Base-by-base conservation (phyloP, 2,113 vertebrate species). In the Peromyscus leucopus region DNA sequence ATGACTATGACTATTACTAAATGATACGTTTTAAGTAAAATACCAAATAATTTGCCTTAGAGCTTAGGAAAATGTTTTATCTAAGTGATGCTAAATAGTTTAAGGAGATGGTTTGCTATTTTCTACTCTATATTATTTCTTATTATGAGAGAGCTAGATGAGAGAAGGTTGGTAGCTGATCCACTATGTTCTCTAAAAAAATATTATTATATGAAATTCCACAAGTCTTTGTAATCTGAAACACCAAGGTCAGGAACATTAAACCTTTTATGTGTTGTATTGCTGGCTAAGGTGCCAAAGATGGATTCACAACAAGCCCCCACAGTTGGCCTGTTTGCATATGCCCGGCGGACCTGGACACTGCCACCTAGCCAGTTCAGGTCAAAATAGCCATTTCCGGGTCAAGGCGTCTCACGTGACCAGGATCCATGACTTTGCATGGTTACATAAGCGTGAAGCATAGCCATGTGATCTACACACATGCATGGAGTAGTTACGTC, bases 171-270 rank as follows among this genome's bases (percentile, higher is more conserved):
- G 31, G 7, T 65, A 84, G 39, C 33, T 82, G 16, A 28, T 36
- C 19, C 4, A 57, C 0, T 90, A 63, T 51, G 89, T 93, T 74
- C 36, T 91, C 39, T 69, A 46, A 91, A 69, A 84, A 4, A 11
- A 21, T 93, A 95, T 89, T 91, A 46, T 19, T 57, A 39, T 13
- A 85, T 31, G 59, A 80, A 92, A 85, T 67, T 39, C 42, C 51
- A 84, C 36, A 89, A 42, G 26, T 1, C 74, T 90, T 84, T 69
- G 71, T 55, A 63, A 83, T 69, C 57, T 76, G 65, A 88, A 95
- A 67, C 78, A 51, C 85, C 83, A 61, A 95, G 59, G 39, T 93
- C 59, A 95, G 39, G 33, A 72, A 19, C 88, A 89, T 76, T 57
- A 93, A 87, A 48, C 63, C 21, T 93, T 79, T 55, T 63, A 59